Evolutionary conservation across 1,140 invertebrate species (phyloP), one percentile per base, ranked within the genome.

Genomic region (Lucilia cuprina): DNA sequence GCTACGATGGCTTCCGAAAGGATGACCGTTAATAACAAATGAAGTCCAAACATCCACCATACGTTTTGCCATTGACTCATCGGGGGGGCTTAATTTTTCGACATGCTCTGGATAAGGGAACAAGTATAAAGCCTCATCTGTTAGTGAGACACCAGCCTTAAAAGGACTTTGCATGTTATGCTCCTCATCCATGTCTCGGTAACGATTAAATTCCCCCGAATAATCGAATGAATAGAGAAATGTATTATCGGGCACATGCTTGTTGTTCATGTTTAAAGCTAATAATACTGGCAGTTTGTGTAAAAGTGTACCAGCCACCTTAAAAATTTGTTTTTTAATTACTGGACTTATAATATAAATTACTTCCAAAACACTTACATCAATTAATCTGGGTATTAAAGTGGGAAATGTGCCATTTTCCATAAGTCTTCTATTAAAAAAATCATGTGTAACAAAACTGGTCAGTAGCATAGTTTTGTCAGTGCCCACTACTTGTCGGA

Each of bases 81-180:
- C 90, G 41, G 86, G 89, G 0, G 87, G 87, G 86, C 89, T 91
- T 0, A 91, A 86, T 0, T 88, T 87, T 21, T 85, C 82, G 0
- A 89, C 90, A 78, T 90, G 88, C 3, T 88, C 86, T 0, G 90
- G 90, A 35, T 91, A 90, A 7, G 90, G 90, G 19, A 91, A 91
- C 0, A 91, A 83, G 78, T 91, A 91, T 0, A 91, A 82, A 0
- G 89, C 88, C 82, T 91, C 90, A 55, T 91, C 90, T 14, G 90
- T 91, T 8, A 91, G 82, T 0, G 89, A 89, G 8, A 91, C 88
- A 2, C 90, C 90, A 2, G 88, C 90, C 60, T 82, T 87, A 77
- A 91, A 91, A 10, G 90, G 90, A 49, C 89, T 91, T 85, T 90
- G 88, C 88, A 90, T 88, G n/a, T 91, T 89, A n/a, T 87, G 88